Evolutionary conservation across 2,888 invertebrate genomes (phyloP).

Genomic region (Zeuzera pyrina): DNA sequence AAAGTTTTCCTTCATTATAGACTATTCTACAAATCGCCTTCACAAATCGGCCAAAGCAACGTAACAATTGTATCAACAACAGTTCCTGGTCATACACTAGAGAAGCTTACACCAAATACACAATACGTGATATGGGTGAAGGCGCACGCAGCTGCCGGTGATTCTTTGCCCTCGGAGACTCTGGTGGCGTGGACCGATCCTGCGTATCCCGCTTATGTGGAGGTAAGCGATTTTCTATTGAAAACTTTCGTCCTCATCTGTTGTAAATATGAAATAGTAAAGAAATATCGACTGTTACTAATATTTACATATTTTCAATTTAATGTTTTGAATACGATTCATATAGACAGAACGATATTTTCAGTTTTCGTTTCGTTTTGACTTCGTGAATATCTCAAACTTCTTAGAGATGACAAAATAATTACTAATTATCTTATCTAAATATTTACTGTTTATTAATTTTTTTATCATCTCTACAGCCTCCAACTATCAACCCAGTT

Average conservation of each 20-base stretch:
- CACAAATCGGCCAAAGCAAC: constrained; percentile 67
- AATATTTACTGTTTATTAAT: constrained; percentile 5
- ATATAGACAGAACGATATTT: too few relatives aligned
- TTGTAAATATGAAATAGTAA: too few relatives aligned
- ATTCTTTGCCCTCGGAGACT: constrained; percentile 85
- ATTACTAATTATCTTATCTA: background rate
- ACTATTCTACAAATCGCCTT: constrained; percentile 77
- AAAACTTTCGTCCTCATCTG: constrained; percentile 1
- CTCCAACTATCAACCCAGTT: constrained; percentile 87
- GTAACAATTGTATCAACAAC: constrained; percentile 76
- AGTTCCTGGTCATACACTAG: constrained; percentile 80
- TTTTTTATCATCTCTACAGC: constrained; percentile 55
- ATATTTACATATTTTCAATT: too few relatives aligned
- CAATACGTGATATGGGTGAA: constrained; percentile 86
- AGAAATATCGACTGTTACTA: too few relatives aligned
- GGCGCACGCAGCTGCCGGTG: constrained; percentile 78
- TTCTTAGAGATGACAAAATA: too few relatives aligned
- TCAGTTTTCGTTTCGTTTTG: too few relatives aligned
- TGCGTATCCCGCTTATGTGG: constrained; percentile 88
- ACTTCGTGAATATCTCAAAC: too few relatives aligned
- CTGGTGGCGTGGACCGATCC: constrained; percentile 91
- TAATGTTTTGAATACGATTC: too few relatives aligned
- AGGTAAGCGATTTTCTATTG: constrained; percentile 75
- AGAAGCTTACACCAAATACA: constrained; percentile 82
- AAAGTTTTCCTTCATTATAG: constrained; percentile 45